Conservation (phyloP, 2,113 vertebrate genomes). For the Malurus elegans region DNA sequence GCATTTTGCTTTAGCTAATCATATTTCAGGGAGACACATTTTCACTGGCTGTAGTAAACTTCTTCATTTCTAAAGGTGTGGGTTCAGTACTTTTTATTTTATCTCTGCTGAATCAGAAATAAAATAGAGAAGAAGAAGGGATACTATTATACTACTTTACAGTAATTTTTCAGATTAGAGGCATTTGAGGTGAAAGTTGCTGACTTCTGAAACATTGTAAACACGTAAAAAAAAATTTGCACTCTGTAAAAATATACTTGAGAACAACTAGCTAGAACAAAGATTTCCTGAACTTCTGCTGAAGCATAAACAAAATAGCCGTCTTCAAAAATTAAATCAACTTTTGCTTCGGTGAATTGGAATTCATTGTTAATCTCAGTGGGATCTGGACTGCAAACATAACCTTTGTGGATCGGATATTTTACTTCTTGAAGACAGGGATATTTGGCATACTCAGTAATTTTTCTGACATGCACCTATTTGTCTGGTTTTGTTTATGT, state of each 20-base stretch:
- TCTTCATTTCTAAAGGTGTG: neutral
- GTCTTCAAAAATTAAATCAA: conserved; percentile 10
- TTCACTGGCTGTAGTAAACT: neutral
- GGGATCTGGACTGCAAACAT: neutral
- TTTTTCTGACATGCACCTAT: neutral
- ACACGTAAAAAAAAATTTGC: neutral
- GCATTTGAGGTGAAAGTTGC: neutral
- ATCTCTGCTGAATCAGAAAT: neutral
- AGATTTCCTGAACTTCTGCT: neutral
- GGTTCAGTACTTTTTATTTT: neutral
- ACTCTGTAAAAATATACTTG: neutral
- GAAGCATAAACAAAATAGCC: neutral
- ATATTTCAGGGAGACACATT: neutral
- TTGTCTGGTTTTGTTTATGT: neutral
- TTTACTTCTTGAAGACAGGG: neutral
- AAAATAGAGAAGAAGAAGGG: neutral
- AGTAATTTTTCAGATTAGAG: neutral
- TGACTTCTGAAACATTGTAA: neutral
- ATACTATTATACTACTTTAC: neutral
- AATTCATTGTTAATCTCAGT: neutral
- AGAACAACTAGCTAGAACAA: neutral
- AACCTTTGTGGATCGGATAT: neutral
- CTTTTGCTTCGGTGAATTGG: neutral
- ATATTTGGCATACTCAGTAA: neutral
- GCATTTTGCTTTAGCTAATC: neutral